Evolutionary conservation across 2,797 vertebrate genomes (phyloP), one percentile per base, ranked within the genome.

Genomic region (Enteromius trimaculatus): DNA sequence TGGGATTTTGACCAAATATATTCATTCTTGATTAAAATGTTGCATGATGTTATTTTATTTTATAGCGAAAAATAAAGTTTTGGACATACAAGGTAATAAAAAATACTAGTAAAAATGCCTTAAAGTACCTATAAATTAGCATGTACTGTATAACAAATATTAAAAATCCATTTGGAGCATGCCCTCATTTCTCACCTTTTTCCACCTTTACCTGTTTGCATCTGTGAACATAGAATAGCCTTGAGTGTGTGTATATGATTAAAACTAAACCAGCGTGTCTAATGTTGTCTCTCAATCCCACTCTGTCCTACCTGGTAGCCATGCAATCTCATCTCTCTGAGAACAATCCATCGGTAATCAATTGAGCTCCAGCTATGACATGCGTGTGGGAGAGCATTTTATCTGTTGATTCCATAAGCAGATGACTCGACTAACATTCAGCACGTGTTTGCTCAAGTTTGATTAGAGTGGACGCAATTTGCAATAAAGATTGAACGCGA

Each of bases 351-450:
- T 78, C 62, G 47, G 74, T 72, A 81, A 77, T 85, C 76, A 77
- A 78, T 70, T 65, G 62, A 65, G 47, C 74, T 78, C 60, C 49
- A 58, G 72, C 64, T 34, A 58, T 23, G 81, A 82, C 81, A 82
- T 68, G 60, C 53, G 4, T 89, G 90, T 89, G 92, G 93, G 92
- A 89, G 92, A 92, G 91, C 90, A 10, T 77, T 64, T 70, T 89
- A 88, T 94, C 92, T 93, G 93, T 94, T 94, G 92, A 92, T 90
- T 88, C 90, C 91, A 94, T 93, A 92, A 93, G 92, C 92, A 92
- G 91, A 94, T 93, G 94, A 93, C 92, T 94, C 91, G 87, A 93
- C 92, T 93, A 93, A 94, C 92, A 93, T 94, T 91, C 91, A 82
- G 92, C 90, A 89, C 90, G 90, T 92, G 93, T 92, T 94, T 93